These are phyloP conservation scores for Psammodynastes pulverulentus DNA, from an alignment of 2,113 vertebrate genomes.

Conservation along the genomic window DNA sequence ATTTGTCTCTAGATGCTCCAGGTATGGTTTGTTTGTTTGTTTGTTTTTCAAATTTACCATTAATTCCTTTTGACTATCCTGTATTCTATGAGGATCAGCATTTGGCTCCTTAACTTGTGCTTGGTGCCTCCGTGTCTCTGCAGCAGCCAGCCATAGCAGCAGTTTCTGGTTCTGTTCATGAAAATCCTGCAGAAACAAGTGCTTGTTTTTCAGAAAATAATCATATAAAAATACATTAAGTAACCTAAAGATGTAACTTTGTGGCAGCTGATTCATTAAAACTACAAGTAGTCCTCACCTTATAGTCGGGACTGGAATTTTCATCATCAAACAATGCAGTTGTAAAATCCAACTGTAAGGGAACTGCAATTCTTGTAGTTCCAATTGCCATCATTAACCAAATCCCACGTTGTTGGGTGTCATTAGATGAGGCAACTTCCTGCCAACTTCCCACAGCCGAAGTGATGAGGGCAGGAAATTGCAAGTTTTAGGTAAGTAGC, in stretches of 20 bases:
- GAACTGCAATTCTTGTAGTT: neutral
- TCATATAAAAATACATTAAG: neutral
- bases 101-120: constrained; percentile 52
- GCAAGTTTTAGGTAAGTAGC: neutral
- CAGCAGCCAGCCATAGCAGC: constrained; percentile 80
- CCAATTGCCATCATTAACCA: neutral
- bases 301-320: neutral
- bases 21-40: no score
- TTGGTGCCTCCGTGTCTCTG: constrained; percentile 68
- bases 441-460: neutral
- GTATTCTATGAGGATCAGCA: constrained; percentile 52
- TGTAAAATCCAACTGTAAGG: neutral
- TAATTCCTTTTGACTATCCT: constrained; percentile 69
- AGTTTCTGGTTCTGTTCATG: constrained; percentile 80
- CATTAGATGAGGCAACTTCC: neutral
- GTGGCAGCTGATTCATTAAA: neutral
- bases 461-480: neutral
- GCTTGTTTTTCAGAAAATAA: neutral
- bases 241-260: neutral
- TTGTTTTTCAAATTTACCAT: constrained; percentile 67
- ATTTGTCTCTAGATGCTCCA: neutral
- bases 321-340: neutral
- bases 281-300: neutral
- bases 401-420: neutral
- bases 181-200: constrained; percentile 78